Evolutionary conservation across 92 coral and sea anemone genomes (phyloP).

Genomic region (Scolanthus callimorphus): DNA sequence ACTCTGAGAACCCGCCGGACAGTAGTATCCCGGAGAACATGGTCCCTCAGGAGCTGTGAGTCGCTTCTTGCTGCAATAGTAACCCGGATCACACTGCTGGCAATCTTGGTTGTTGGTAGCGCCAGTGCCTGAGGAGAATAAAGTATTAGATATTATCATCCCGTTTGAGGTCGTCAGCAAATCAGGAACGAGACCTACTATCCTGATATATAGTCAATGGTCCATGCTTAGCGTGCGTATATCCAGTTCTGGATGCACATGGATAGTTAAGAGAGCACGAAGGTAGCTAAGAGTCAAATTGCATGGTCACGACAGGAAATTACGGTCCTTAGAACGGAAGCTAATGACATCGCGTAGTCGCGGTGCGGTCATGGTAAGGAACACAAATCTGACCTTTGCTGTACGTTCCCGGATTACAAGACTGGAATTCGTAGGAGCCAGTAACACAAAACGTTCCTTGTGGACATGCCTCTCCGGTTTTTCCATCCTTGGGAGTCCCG

Average conservation of each 20-base stretch:
- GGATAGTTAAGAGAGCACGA: no score
- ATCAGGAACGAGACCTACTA: no score
- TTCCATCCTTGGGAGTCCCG: slow-evolving; percentile 88
- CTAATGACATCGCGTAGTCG: no score
- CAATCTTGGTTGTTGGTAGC: slow-evolving; percentile 96
- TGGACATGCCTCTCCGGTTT: slow-evolving; percentile 91
- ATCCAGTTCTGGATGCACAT: no score
- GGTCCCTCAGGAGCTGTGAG: slow-evolving; percentile 93
- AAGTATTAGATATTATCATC: no score
- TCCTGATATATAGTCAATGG: no score
- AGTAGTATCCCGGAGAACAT: slow-evolving; percentile 85
- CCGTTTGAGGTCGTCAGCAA: no score
- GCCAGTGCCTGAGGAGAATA: slow-evolving; percentile 67
- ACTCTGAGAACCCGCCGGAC: slow-evolving; percentile 77
- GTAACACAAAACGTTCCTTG: slow-evolving; percentile 86
- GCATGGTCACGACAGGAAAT: no score
- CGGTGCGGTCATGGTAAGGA: no score
- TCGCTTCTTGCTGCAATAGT: slow-evolving; percentile 71
- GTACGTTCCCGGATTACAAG: slow-evolving; percentile 91
- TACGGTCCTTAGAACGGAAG: no score
- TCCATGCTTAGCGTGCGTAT: no score
- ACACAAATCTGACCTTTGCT: slow-evolving; percentile 59
- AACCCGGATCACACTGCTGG: slow-evolving; percentile 86
- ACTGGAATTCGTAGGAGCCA: slow-evolving; percentile 84
- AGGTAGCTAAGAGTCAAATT: no score